A percentile compares a stretch with the other conserved stretches of the same genome.
Conservation (phyloP, 2,888 invertebrate species). For the Amphipyra tragopoginis region DNA sequence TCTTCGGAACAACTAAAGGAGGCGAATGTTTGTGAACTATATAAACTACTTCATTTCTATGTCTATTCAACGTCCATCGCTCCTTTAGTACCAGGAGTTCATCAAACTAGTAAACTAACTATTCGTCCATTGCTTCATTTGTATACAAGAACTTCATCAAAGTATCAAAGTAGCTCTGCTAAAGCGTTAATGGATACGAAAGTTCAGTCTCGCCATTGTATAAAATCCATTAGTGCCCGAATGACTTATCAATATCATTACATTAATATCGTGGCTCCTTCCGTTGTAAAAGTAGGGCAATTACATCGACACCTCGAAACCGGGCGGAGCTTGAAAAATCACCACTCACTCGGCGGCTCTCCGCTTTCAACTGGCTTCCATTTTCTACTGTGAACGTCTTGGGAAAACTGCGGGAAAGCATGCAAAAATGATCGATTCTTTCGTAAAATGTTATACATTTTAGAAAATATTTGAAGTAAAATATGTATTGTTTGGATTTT, state of each 20-base stretch:
- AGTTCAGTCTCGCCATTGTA: too few relatives aligned
- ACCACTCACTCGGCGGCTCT: conserved; percentile 19
- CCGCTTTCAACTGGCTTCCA: conserved; percentile 19
- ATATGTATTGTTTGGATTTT: background rate
- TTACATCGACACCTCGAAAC: conserved; percentile 32
- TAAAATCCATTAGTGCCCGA: conserved; percentile 12
- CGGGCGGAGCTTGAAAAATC: conserved; percentile 39
- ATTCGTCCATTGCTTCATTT: background rate
- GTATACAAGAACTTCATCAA: background rate
- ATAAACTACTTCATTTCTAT: conserved; percentile 1
- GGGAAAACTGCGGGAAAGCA: conserved; percentile 14
- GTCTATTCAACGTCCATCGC: background rate
- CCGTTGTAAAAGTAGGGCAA: conserved; percentile 35
- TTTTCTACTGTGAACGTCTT: conserved; percentile 26
- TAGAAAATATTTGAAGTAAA: too few relatives aligned
- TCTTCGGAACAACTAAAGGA: conserved; percentile 21
- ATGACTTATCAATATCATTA: conserved; percentile 35
- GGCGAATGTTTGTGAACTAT: conserved; percentile 17
- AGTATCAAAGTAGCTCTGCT: background rate
- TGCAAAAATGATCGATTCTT: conserved; percentile 37
- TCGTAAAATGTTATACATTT: conserved; percentile 18
- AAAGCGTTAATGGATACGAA: background rate
- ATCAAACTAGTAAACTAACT: background rate
- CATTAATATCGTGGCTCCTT: conserved; percentile 24
- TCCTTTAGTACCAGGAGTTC: background rate